phyloP scores from a whole-genome alignment of 2,797 vertebrate species.

The Danio aesculapii region DNA sequence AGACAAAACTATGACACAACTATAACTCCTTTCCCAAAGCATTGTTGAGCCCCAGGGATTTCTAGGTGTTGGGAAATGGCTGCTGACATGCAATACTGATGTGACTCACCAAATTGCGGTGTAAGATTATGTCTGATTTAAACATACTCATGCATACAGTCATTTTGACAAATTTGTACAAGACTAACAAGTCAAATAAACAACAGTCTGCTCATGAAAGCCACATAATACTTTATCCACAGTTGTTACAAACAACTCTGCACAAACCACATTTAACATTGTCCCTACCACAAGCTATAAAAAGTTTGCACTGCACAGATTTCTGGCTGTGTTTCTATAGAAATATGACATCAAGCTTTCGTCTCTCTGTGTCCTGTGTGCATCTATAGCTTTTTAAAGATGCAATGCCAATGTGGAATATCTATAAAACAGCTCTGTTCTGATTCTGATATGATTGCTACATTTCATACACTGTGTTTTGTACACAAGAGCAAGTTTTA shows the following conservation, averaged over 20 bases:
- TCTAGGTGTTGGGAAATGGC: constrained; percentile 31
- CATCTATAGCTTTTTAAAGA: too few species aligned
- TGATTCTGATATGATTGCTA: too few species aligned
- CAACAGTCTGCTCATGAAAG: background rate
- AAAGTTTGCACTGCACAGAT: background rate
- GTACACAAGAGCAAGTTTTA: background rate
- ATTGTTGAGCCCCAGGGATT: constrained; percentile 4
- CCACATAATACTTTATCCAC: background rate
- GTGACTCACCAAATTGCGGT: constrained; percentile 27
- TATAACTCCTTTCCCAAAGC: constrained; percentile 3
- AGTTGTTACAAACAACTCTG: background rate
- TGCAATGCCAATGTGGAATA: too few species aligned
- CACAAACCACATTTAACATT: background rate
- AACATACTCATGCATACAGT: constrained; percentile 13
- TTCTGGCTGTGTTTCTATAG: background rate
- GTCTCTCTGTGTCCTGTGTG: too few species aligned
- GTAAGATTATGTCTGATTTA: constrained; percentile 11
- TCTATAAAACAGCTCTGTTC: too few species aligned
- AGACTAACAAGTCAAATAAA: constrained; percentile 21
- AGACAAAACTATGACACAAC: constrained; percentile 45
- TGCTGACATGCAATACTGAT: constrained; percentile 18
- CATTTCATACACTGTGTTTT: background rate
- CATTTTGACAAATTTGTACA: constrained; percentile 25
- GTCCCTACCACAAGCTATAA: background rate
- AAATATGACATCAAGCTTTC: background rate